A percentile compares a stretch with the other conserved stretches of the same genome.
Evolutionary conservation across 2,888 invertebrate species (phyloP).

Genomic region (Dusona sp.): DNA sequence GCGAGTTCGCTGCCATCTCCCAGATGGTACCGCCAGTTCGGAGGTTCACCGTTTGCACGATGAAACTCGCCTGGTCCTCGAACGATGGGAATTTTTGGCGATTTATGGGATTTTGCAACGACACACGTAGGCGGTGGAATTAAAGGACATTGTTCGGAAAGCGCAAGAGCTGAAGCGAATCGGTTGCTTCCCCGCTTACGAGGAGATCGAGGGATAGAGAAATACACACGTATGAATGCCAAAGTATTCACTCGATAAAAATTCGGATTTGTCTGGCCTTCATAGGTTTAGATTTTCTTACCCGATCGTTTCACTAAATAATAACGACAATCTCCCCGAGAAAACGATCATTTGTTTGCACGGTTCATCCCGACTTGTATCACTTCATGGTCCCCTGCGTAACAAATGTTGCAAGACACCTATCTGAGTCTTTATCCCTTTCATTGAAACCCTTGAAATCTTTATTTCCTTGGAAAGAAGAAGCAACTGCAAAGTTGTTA

Average conservation of each 20-base stretch:
- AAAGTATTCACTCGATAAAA: slow-evolving; percentile 73
- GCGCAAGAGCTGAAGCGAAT: slow-evolving; percentile 55
- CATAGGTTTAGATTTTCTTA: slow-evolving; percentile 27
- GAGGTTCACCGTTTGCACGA: slow-evolving; percentile 21
- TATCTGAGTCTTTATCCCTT: slow-evolving; percentile 29
- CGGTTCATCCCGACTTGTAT: slow-evolving; percentile 38
- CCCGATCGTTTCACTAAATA: slow-evolving; percentile 3
- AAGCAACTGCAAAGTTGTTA: not conserved
- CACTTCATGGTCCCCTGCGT: slow-evolving; percentile 17
- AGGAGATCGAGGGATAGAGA: slow-evolving; percentile 23
- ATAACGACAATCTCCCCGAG: slow-evolving; percentile 10
- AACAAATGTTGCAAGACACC: slow-evolving; percentile 49
- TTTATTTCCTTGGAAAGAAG: slow-evolving; percentile 5
- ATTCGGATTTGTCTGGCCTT: slow-evolving; percentile 72
- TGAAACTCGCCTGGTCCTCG: slow-evolving; percentile 22
- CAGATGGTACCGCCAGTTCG: not conserved
- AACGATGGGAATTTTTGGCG: slow-evolving; percentile 79
- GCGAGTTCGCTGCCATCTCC: slow-evolving; percentile 31
- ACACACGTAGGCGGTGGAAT: slow-evolving; percentile 76
- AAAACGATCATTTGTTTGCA: slow-evolving; percentile 45
- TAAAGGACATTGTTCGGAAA: slow-evolving; percentile 78
- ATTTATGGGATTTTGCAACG: slow-evolving; percentile 79
- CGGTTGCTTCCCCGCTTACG: slow-evolving; percentile 64
- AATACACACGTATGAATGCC: not conserved
- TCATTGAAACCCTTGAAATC: slow-evolving; percentile 35